These are phyloP conservation scores for Fistularia commersonii DNA, from an alignment of 2,797 vertebrate genomes.

Conservation along the genomic window DNA sequence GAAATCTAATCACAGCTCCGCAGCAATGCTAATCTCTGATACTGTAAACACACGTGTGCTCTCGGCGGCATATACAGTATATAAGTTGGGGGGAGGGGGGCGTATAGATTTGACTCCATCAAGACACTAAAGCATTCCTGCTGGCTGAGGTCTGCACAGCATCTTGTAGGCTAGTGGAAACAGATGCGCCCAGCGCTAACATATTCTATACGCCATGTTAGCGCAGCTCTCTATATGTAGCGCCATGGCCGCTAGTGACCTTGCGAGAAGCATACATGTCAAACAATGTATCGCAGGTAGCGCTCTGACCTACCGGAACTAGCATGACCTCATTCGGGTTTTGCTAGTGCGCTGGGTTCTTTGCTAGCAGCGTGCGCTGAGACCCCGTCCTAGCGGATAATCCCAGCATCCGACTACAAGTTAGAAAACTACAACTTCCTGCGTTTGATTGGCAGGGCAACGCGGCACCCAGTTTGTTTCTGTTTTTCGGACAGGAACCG, in stretches of 20 bases:
- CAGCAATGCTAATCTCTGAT: conserved; percentile 41
- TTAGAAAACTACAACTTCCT: conserved; percentile 14
- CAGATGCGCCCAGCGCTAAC: conserved; percentile 52
- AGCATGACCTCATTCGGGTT: too few species aligned
- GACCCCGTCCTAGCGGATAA: too few species aligned
- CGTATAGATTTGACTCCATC: conserved; percentile 39
- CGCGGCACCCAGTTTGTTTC: neutral
- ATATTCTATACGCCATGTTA: conserved; percentile 24
- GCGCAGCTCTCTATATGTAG: conserved; percentile 16
- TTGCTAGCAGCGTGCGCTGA: too few species aligned
- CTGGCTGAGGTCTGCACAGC: conserved; percentile 54
- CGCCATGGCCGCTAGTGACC: conserved; percentile 18
- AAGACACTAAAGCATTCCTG: conserved; percentile 61
- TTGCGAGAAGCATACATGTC: conserved; percentile 4
- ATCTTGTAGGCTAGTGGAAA: conserved; percentile 55
- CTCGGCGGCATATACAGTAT: conserved; percentile 24
- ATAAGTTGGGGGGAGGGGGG: conserved; percentile 24
- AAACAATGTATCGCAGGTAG: neutral
- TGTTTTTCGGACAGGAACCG: neutral
- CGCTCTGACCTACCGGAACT: too few species aligned
- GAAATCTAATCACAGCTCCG: conserved; percentile 60
- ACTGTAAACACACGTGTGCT: conserved; percentile 53
- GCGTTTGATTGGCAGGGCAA: conserved; percentile 7
- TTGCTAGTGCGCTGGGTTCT: too few species aligned
- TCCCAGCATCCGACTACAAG: too few species aligned